Conservation (phyloP, 2,113 vertebrate genomes). For the Ornithorhynchus anatinus region DNA sequence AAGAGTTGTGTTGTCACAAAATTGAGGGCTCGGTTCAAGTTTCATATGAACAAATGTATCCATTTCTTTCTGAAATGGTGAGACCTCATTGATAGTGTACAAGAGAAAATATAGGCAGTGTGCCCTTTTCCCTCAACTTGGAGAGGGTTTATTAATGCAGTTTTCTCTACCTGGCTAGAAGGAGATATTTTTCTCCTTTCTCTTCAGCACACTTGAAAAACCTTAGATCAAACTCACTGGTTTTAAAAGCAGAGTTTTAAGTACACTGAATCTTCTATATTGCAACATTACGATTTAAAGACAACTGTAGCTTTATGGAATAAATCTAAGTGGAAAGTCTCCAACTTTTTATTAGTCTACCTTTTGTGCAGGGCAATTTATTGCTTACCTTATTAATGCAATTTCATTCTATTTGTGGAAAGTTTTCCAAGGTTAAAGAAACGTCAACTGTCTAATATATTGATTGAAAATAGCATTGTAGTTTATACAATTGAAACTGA, state of each 20-base stretch:
- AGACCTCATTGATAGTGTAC: background rate
- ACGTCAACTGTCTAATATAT: too few relatives aligned
- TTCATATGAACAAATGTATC: too few relatives aligned
- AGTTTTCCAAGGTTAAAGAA: too few relatives aligned
- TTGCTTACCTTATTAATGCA: too few relatives aligned
- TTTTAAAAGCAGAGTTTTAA: conserved; percentile 9
- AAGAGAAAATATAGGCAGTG: background rate
- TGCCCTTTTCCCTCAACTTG: background rate
- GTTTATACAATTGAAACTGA: too few relatives aligned
- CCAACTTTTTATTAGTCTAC: background rate
- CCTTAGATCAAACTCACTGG: background rate
- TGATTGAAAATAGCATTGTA: too few relatives aligned
- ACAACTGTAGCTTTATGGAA: background rate
- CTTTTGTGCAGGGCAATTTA: conserved; percentile 1
- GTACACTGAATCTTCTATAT: background rate
- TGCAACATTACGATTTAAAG: background rate
- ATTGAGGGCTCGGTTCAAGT: too few relatives aligned
- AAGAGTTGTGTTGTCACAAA: too few relatives aligned
- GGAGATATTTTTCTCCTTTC: background rate
- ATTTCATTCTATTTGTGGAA: too few relatives aligned
- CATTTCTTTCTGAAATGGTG: too few relatives aligned
- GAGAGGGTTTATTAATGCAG: background rate
- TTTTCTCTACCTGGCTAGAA: background rate
- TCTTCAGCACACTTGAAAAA: background rate
- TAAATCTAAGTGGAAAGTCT: background rate